Evolutionary conservation across 2,797 vertebrate species (phyloP), one percentile per base, ranked within the genome.

Genomic region (Lates japonicus): DNA sequence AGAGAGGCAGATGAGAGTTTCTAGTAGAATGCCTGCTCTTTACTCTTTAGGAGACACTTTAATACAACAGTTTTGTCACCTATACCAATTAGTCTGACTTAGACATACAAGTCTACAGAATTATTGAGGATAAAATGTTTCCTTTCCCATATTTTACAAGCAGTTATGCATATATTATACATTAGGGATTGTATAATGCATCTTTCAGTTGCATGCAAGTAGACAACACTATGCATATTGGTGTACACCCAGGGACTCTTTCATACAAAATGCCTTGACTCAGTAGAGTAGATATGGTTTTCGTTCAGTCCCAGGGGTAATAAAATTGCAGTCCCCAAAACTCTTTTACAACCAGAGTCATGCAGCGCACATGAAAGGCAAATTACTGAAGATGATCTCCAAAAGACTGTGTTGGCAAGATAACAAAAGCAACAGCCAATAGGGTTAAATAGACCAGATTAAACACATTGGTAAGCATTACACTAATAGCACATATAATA

Each of bases 331-430:
- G 54, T 25, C 58, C 37, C 52, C 60, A 20, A 20, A 60, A 54
- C 46, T 63, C n/a, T 55, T 75, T 60, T 42, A 25, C 22, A 64
- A 55, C 13, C 42, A 46, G 33, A 35, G 33, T 44, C 35, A 55
- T 25, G 61, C 13, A 12, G 37, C 25, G 31, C 31, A 61, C 35
- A 57, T 35, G 37, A 42, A 44, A 57, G 41, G 33, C 17, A 44
- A 74, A 60, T 65, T 60, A 64, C 49, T 58, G 35, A 74, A 57
- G 54, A 65, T 29, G 60, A 69, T 46, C 46, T 75, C 52, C 37
- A 61, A 46, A 54, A 20, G 25, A 41, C 42, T 33, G 44, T 33
- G 44, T 51, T 48, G 59, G 46, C 71, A 79, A 46, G 49, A 39
- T 37, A 39, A 57, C 37, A 52, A 63, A 41, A 51, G 20, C 44